Evolutionary conservation across 2,888 invertebrate genomes (phyloP).

Genomic region (Polyommatus icarus): DNA sequence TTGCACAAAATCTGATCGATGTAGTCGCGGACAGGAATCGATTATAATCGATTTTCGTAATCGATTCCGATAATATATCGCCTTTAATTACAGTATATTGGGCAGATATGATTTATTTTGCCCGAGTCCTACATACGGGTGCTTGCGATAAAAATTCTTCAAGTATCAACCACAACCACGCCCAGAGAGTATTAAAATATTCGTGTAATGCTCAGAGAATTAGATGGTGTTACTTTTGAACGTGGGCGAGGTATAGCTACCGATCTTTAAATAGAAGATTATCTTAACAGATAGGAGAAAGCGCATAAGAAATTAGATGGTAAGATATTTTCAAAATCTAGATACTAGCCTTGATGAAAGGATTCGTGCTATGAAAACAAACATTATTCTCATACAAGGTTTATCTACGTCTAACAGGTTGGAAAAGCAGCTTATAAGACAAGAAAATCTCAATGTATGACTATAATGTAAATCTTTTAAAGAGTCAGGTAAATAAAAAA

Average conservation of each 20-base stretch:
- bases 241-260: constrained; percentile 9
- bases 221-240: constrained; percentile 14
- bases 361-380: no score
- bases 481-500: not conserved
- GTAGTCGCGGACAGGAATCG: constrained; percentile 50
- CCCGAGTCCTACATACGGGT: constrained; percentile 15
- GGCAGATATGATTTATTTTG: constrained; percentile 34
- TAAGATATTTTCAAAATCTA: not conserved
- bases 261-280: not conserved
- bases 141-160: constrained; percentile 23
- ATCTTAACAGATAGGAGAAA: not conserved
- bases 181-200: not conserved
- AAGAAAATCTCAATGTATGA: no score
- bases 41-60: constrained; percentile 62
- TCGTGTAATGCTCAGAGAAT: constrained; percentile 1
- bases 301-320: not conserved
- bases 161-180: not conserved
- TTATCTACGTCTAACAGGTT: no score
- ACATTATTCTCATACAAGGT: no score
- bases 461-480: no score
- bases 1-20: constrained; percentile 46
- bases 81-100: constrained; percentile 54
- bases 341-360: not conserved
- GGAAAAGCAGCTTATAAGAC: no score
- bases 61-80: constrained; percentile 65